A percentile compares a stretch with the other conserved stretches of the same genome.
Conservation (phyloP, 2,113 vertebrate species). For the Thamnaconus septentrionalis region DNA sequence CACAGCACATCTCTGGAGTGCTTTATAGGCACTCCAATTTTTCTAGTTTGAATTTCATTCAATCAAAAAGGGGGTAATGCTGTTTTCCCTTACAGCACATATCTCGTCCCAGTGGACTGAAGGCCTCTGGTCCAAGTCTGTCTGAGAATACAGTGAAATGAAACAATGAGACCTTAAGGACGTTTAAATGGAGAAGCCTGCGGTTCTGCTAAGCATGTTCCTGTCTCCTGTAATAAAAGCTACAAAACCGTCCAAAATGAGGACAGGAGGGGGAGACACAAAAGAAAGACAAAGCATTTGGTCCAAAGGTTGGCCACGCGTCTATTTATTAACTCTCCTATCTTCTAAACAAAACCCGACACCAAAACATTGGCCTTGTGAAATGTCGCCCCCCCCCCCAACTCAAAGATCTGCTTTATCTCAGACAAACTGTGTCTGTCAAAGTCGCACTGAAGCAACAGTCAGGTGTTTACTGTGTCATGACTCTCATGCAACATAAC, state of each 20-base stretch:
- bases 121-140: too few relatives aligned
- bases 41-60: constrained; percentile 45
- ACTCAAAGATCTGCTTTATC: constrained; percentile 25
- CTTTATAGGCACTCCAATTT: constrained; percentile 27
- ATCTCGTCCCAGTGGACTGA: too few relatives aligned
- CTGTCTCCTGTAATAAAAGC: constrained; percentile 14
- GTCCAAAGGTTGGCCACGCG: constrained; percentile 42
- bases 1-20: constrained; percentile 28
- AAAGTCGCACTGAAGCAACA: constrained; percentile 4
- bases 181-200: too few relatives aligned
- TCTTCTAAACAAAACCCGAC: constrained; percentile 30
- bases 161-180: background rate
- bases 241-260: constrained; percentile 25
- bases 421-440: constrained; percentile 14
- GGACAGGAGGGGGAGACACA: background rate
- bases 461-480: constrained; percentile 52
- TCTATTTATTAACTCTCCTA: constrained; percentile 32
- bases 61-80: constrained; percentile 40
- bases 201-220: background rate
- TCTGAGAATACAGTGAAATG: too few relatives aligned
- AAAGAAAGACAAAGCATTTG: constrained; percentile 1
- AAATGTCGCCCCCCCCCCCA: constrained; percentile 16
- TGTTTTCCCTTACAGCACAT: constrained; percentile 22
- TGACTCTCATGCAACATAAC: constrained; percentile 17
- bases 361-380: constrained; percentile 32